Evolutionary conservation across 2,797 vertebrate species (phyloP), one percentile per base, ranked within the genome.

Genomic region (Sciaenops ocellatus): DNA sequence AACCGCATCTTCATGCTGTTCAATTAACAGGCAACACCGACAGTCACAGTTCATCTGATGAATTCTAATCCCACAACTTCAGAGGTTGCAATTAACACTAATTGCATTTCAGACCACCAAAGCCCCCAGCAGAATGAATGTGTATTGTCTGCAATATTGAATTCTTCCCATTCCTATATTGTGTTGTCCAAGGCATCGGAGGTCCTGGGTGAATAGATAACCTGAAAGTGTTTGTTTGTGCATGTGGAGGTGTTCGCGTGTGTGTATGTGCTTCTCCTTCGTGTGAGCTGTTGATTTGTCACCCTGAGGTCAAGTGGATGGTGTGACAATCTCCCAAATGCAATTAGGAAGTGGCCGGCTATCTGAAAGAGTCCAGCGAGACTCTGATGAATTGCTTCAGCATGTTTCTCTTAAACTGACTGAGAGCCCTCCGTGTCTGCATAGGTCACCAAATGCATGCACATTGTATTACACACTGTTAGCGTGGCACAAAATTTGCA

Each of bases 21-120:
- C 74, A 88, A 82, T 89, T 83, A 89, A 76, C 87, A 84, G 69
- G 75, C 88, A 80, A 41, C 76, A 65, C 78, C 76, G 82, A 83
- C 76, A 81, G 85, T 79, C 86, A 80, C 83, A 82, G 83, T 83
- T 91, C 86, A 84, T 89, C 77, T 78, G 78, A 82, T 88, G 89
- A 89, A 90, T 90, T 90, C 70, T 85, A 92, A 90, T 93, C 81
- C 82, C 46, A 56, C 65, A 87, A 84, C 79, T 89, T 90, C 84
- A 89, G 83, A 83, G 85, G 79, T 73, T 85, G 87, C 91, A 93
- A 89, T 93, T 92, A 93, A 89, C 80, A 88, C 88, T 94, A 94
- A 93, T 93, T 91, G 82, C 78, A 84, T 80, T 71, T 69, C 71
- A 69, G 73, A 87, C 79, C 80, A 86, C 80, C 61, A 80, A 76